Base-by-base conservation (phyloP, 2,113 vertebrate genomes). In the Amphilophus citrinellus region DNA sequence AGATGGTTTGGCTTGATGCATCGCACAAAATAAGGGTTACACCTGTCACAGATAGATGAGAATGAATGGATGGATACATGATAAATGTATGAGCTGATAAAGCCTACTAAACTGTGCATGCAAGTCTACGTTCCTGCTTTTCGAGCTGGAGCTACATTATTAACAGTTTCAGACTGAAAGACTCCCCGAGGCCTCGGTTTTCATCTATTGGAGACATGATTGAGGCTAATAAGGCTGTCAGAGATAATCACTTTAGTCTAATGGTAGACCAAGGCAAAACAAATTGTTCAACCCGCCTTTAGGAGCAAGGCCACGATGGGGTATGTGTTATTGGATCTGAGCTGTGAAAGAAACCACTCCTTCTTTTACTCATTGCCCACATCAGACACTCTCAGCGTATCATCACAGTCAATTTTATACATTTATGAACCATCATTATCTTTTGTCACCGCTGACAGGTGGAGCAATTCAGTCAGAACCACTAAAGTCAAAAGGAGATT, bases 1-100 rank as follows among this genome's bases (percentile, higher is more conserved):
- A 96, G 98, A 89, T 97, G 97, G 94, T 99, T 99, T 94, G 98
- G 98, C 89, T 99, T 99, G 94, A 99, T 96, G 93, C 98, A 99
- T 61, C 98, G 97, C 77, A 99, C 97, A 2, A 99, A 99, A 93
- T 98, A 97, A 18, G 98, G 97, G 92, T 97, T 98, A 93, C 98
- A 99, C 95, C 98, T 99, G 95, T 39, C 68, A 86, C 71, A 92
- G 83, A 94, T 53, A 61, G 27, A 91, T 88, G 71, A 90, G 61
- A 84, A 88, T 13, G 39, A 81, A 87, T 24, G 39, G 37, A 87
- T 76, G 75, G 65, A 82, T 77, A 5, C 75, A 77, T 84, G 47
- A 37, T 57, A n/a, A 58, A 76, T 11, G 35, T 7, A 56, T 22
- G 56, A 61, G 63, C 2, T 61, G 7, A 82, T 63, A 9, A 32